phyloP scores from a whole-genome alignment of 1,140 invertebrate genomes.

The Lepidurus apus region DNA sequence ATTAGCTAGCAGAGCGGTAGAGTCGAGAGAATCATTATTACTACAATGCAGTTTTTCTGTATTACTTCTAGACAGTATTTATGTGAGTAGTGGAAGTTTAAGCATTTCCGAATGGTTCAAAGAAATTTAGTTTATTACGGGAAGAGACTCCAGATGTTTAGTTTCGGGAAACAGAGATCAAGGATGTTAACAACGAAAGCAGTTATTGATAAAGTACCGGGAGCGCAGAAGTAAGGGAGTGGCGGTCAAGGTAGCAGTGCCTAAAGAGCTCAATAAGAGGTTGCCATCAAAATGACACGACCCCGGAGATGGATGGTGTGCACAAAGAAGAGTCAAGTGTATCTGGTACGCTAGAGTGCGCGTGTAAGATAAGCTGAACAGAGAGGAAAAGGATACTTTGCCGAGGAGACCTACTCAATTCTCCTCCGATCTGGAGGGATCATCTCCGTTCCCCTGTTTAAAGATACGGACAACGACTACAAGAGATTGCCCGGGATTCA shows the following conservation, averaged over 20 bases:
- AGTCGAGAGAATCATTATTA: too few species aligned
- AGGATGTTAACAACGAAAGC: background rate
- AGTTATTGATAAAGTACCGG: background rate
- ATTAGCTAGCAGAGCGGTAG: too few species aligned
- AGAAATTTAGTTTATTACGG: background rate
- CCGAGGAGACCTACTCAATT: slow-evolving; percentile 11
- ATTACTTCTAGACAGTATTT: too few species aligned
- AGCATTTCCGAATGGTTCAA: background rate
- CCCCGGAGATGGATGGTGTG: background rate
- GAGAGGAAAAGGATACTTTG: slow-evolving; percentile 1
- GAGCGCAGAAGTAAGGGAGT: background rate
- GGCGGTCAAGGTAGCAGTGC: slow-evolving; percentile 5
- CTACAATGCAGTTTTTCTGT: too few species aligned
- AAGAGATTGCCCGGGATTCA: background rate
- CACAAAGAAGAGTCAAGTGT: slow-evolving; percentile 22
- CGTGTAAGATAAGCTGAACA: slow-evolving; percentile 14
- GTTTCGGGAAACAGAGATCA: background rate
- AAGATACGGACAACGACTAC: slow-evolving; percentile 8
- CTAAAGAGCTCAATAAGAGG: slow-evolving; percentile 8
- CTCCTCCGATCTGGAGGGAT: background rate
- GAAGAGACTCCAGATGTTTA: background rate
- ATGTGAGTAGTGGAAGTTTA: background rate
- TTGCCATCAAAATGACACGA: slow-evolving; percentile 5
- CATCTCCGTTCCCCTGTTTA: slow-evolving; percentile 8
- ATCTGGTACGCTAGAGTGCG: slow-evolving; percentile 17